Evolutionary conservation across 1,140 invertebrate species (phyloP), one percentile per base, ranked within the genome.

Genomic region (Cotesia glomerata): DNA sequence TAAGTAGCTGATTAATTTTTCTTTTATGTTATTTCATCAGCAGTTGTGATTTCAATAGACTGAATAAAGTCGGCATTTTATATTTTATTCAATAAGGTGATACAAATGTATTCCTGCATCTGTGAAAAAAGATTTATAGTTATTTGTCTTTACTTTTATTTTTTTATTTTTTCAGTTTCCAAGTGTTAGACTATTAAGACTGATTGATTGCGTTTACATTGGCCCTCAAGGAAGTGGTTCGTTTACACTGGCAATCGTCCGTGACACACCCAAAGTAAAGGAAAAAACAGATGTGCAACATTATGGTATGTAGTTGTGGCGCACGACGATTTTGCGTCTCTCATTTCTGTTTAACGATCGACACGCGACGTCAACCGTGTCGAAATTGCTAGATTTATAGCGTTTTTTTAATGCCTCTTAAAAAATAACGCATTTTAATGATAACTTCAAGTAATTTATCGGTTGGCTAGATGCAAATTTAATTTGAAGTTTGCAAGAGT

Each of bases 181-280:
- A 54, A 54, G 52, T 54, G 13, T 54, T 7, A 7, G 52, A 54
- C 5, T 54, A 16, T 54, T 54, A 16, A n/a, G n/a, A n/a, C 5
- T 54, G 52, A n/a, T 36, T 39, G 63, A 65, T 14, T 14, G 63
- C 36, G 39, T 51, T 11, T 45, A 45, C 5, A 45, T 11, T 45
- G 11, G 39, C 5, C 36, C 39, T 35, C n/a, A 58, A 74, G 78
- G 76, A 80, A 79, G 79, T 75, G 77, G 69, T 80, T 76, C 74
- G 77, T 78, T 80, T 80, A 76, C 75, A 76, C 74, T 74, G 72
- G 71, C 78, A 80, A 80, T 80, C 77, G 78, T 75, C 77, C 75
- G 77, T 76, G 76, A 80, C 77, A 72, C 74, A 70, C 76, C 67
- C 56, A 45, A 45, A 45, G 39, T 7, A 45, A 11, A 45, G 39